Conservation (phyloP, 2,113 vertebrate species). For the Anhinga anhinga region DNA sequence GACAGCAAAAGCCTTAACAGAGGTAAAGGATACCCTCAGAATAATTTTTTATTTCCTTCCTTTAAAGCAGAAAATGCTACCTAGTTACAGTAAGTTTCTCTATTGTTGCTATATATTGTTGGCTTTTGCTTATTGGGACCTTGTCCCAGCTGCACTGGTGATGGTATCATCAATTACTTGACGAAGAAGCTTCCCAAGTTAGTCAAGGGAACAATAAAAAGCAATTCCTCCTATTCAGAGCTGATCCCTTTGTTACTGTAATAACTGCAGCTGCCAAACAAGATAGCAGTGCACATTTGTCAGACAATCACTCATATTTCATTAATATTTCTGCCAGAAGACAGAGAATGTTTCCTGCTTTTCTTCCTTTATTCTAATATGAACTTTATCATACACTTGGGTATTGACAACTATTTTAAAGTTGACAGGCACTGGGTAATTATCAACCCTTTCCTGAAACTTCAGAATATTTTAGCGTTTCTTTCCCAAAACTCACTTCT, state of each 20-base stretch:
- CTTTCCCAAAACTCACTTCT: constrained; percentile 35
- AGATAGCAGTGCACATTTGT: constrained; percentile 55
- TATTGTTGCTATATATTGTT: not conserved
- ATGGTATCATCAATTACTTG: constrained; percentile 50
- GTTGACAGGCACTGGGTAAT: constrained; percentile 59
- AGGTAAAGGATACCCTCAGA: not conserved
- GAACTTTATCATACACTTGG: constrained; percentile 47
- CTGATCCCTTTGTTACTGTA: constrained; percentile 57
- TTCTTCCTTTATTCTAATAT: constrained; percentile 46
- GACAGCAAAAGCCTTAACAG: not conserved
- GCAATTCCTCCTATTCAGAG: constrained; percentile 58
- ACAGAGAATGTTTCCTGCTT: constrained; percentile 32
- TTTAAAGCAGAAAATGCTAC: not conserved
- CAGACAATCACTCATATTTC: constrained; percentile 53
- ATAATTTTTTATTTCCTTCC: not conserved
- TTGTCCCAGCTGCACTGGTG: constrained; percentile 18
- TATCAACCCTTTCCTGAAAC: constrained; percentile 42
- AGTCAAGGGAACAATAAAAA: constrained; percentile 62
- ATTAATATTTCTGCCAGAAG: constrained; percentile 58
- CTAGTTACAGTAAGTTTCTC: not conserved
- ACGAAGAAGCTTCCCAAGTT: constrained; percentile 52
- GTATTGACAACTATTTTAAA: constrained; percentile 62
- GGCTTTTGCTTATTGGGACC: not conserved
- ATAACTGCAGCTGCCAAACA: constrained; percentile 64
- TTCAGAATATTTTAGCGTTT: constrained; percentile 40